Evolutionary conservation across 1,140 invertebrate species (phyloP).

Genomic region (Drosophila burlai): DNA sequence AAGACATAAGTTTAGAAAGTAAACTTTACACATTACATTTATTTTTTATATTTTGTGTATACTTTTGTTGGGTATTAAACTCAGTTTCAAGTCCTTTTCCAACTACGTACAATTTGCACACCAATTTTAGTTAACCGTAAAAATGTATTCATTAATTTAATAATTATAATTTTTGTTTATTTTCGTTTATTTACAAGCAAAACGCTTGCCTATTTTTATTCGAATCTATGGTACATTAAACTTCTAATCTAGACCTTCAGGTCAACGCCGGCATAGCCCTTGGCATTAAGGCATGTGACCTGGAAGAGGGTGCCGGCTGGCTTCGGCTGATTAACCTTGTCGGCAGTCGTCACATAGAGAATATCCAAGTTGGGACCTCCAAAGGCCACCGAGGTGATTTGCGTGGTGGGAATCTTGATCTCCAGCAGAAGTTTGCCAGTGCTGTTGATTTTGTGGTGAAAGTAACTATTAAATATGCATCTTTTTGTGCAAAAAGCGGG

Average conservation of each 20-base stretch:
- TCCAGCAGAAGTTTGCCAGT: conserved; percentile 71
- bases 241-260: conserved; percentile 55
- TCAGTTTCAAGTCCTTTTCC: background rate
- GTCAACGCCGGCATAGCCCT: conserved; percentile 85
- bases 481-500: background rate
- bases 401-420: conserved; percentile 87
- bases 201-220: conserved; percentile 5
- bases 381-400: conserved; percentile 92
- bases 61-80: background rate
- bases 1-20: background rate
- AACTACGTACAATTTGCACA: background rate
- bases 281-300: conserved; percentile 88
- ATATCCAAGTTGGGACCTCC: conserved; percentile 91
- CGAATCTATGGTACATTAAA: conserved; percentile 11
- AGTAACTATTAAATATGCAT: background rate
- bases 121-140: background rate
- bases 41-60: no score
- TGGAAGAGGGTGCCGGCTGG: conserved; percentile 90
- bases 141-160: no score
- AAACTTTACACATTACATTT: background rate
- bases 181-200: background rate
- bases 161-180: background rate
- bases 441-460: conserved; percentile 26
- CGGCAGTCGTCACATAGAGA: conserved; percentile 91
- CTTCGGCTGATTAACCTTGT: conserved; percentile 87